Percentiles rank a stretch among this genome's conserved stretches.
These are phyloP conservation scores for Liopterus haemorrhoidalis DNA, from an alignment of 2,888 invertebrate species.

Conservation along the genomic window DNA sequence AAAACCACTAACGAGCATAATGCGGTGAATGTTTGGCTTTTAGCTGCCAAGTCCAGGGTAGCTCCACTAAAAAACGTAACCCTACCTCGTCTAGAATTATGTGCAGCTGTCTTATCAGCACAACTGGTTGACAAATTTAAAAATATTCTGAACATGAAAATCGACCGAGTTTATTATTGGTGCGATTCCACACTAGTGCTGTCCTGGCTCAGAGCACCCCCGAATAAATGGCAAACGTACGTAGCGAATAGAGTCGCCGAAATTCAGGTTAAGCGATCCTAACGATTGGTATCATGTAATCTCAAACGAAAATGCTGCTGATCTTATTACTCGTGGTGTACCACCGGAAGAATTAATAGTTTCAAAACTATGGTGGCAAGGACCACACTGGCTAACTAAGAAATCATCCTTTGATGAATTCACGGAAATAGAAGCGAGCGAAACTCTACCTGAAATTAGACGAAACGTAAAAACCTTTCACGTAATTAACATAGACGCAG, in stretches of 20 bases:
- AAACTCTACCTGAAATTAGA: background rate
- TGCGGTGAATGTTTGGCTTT: conserved; percentile 4
- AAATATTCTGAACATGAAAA: conserved; percentile 14
- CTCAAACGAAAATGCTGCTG: conserved; percentile 32
- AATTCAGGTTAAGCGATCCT: conserved; percentile 27
- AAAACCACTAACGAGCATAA: background rate
- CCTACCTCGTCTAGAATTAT: conserved; percentile 26
- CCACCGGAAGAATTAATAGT: conserved; percentile 15
- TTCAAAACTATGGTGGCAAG: conserved; percentile 27
- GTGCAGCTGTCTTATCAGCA: conserved; percentile 26
- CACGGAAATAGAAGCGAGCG: background rate
- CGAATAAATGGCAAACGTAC: conserved; percentile 32
- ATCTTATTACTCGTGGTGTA: conserved; percentile 30
- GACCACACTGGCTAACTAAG: conserved; percentile 24
- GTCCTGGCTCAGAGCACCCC: conserved; percentile 28
- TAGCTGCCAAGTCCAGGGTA: conserved; percentile 28
- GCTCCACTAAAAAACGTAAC: conserved; percentile 25
- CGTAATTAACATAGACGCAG: background rate
- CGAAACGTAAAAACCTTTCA: background rate
- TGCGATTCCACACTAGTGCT: conserved; percentile 33
- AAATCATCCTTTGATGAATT: too few species aligned
- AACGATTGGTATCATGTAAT: conserved; percentile 30
- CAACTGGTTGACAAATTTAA: conserved; percentile 23
- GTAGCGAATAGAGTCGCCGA: conserved; percentile 31
- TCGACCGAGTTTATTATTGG: conserved; percentile 23